A percentile compares a stretch with the other conserved stretches of the same genome.
phyloP scores from a whole-genome alignment of 2,113 vertebrate genomes.

The Calonectris borealis region DNA sequence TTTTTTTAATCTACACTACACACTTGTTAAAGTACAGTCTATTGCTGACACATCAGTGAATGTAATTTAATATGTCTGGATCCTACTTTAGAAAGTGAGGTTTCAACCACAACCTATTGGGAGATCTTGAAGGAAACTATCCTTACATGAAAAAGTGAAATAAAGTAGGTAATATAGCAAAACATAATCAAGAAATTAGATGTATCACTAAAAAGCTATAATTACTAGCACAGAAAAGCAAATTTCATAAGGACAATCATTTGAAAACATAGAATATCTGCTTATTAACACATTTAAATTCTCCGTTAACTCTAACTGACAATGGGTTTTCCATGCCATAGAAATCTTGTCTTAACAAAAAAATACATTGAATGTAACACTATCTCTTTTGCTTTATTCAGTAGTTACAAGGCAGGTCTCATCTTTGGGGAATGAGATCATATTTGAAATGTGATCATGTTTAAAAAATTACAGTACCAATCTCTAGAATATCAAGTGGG shows the following conservation, averaged over 20 bases:
- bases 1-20: neutral
- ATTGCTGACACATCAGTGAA: neutral
- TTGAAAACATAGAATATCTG: neutral
- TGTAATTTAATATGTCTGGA: neutral
- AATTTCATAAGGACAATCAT: neutral
- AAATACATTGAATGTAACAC: neutral
- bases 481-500: neutral
- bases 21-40: neutral
- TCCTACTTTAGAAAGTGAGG: rapidly evolving
- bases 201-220: neutral
- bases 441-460: neutral
- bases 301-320: neutral
- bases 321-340: neutral
- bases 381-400: neutral
- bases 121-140: neutral
- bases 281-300: neutral
- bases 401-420: neutral
- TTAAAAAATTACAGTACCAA: neutral
- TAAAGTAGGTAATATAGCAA: neutral
- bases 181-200: neutral
- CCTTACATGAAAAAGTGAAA: neutral
- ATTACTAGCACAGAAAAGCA: neutral
- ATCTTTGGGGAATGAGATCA: neutral
- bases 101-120: neutral
- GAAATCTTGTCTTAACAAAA: neutral